Evolutionary conservation across 2,888 invertebrate species (phyloP), one percentile per base, ranked within the genome.

Genomic region (Escarpia spicata): DNA sequence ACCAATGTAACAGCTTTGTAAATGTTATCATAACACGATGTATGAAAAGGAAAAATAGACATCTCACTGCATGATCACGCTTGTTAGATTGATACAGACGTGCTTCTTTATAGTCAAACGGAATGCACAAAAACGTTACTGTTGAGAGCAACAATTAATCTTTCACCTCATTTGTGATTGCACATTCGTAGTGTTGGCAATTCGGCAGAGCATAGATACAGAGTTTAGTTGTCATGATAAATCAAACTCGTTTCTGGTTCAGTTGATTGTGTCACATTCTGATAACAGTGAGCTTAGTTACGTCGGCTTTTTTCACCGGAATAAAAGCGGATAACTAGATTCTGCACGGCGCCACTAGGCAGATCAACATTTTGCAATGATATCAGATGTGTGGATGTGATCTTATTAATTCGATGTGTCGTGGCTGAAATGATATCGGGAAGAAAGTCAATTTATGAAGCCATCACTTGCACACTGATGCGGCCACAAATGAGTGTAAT

Each of bases 251-350:
- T 75, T 75, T 75, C 26, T 26, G n/a, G 26, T 75, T 75, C 75
- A 75, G n/a, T 4, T 75, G 75, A 75, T 26, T 26, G 19, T 75
- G 75, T 75, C 75, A 75, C 75, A 75, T 26, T 75, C 75, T 75
- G 75, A 26, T n/a, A 75, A 75, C 26, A 75, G 26, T 75, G 75
- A 75, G 75, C 75, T 52, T 75, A 75, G 75, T 75, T 75, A n/a
- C 75, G 19, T 75, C n/a, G 75, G 75, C n/a, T 75, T 75, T 75
- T 75, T 75, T 15, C 75, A 6, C 19, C 26, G 6, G 26, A 75
- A 75, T 75, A 75, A 75, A 75, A 75, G 75, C n/a, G 75, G 75
- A 75, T 75, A 75, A 75, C 75, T n/a, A 75, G 75, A 75, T 75
- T 75, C 75, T 15, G 75, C 26, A 26, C 26, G n/a, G n/a, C 3